Conservation (phyloP, 2,888 invertebrate genomes). For the Epirrhoe alternata region DNA sequence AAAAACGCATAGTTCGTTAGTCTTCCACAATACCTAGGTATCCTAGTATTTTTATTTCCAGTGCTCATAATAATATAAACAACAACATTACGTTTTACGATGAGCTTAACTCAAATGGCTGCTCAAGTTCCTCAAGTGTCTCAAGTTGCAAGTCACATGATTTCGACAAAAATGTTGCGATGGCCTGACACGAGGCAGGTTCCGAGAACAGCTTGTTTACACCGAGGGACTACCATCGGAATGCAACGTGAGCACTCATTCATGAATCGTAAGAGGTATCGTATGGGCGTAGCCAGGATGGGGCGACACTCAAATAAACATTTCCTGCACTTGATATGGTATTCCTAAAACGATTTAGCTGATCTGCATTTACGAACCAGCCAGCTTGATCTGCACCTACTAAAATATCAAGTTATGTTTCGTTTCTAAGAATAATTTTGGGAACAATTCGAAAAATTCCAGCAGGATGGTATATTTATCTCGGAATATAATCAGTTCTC, state of each 20-base stretch:
- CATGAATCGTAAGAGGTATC: constrained; percentile 61
- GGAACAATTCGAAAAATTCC: background rate
- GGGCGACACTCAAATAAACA: constrained; percentile 13
- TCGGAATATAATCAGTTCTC: background rate
- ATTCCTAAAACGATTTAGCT: constrained; percentile 20
- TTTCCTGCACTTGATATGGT: constrained; percentile 23
- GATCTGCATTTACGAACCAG: constrained; percentile 4
- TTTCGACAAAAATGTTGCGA: constrained; percentile 33
- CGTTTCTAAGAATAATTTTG: background rate
- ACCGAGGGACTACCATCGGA: constrained; percentile 47
- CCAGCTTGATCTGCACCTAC: background rate
- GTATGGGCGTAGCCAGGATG: constrained; percentile 32
- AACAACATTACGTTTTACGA: constrained; percentile 15
- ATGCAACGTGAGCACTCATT: constrained; percentile 70
- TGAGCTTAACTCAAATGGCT: constrained; percentile 17
- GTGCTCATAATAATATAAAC: background rate
- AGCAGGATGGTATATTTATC: background rate
- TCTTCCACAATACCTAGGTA: too few relatives aligned
- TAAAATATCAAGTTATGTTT: background rate
- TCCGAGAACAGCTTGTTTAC: constrained; percentile 58
- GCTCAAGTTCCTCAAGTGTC: constrained; percentile 17
- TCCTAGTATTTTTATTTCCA: background rate
- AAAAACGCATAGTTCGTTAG: too few relatives aligned
- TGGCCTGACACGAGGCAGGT: constrained; percentile 45
- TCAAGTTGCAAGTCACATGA: constrained; percentile 26